A percentile compares a stretch with the other conserved stretches of the same genome.
phyloP scores from a whole-genome alignment of 2,797 vertebrate species.

The Chloroceryle amazona region DNA sequence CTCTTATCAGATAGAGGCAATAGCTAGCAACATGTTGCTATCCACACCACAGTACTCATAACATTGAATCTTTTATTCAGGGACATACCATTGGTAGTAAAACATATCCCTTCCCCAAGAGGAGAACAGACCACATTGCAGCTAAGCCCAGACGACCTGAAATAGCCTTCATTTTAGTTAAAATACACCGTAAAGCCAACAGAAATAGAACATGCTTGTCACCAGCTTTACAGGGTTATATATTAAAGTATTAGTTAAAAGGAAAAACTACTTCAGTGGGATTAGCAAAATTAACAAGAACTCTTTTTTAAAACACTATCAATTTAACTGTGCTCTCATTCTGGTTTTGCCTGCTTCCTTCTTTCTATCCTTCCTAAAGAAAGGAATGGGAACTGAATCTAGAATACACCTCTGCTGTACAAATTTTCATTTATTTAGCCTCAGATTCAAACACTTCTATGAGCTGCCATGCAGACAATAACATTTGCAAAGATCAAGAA shows the following conservation, averaged over 20 bases:
- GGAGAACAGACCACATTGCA: not conserved
- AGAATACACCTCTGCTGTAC: not conserved
- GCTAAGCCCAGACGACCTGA: not conserved
- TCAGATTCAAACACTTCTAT: not conserved
- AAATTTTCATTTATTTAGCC: not conserved
- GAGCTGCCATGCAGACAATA: not conserved
- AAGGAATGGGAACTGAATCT: not conserved
- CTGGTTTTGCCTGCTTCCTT: not conserved
- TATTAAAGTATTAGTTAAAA: not conserved
- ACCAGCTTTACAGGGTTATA: not conserved
- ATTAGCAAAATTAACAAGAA: not conserved
- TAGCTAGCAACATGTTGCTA: not conserved
- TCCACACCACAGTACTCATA: not conserved
- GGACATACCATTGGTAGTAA: not conserved
- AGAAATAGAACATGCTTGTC: not conserved
- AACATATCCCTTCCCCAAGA: not conserved
- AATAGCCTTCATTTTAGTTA: not conserved
- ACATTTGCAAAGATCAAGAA: not conserved
- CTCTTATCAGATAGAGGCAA: not conserved
- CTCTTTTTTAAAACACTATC: not conserved
- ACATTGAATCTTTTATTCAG: not conserved
- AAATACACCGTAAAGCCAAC: not conserved
- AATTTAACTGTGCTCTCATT: not conserved
- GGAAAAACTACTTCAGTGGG: not conserved
- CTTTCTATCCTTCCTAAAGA: not conserved